Base-by-base conservation (phyloP, 2,113 vertebrate genomes). In the Triplophysa siluroides region DNA sequence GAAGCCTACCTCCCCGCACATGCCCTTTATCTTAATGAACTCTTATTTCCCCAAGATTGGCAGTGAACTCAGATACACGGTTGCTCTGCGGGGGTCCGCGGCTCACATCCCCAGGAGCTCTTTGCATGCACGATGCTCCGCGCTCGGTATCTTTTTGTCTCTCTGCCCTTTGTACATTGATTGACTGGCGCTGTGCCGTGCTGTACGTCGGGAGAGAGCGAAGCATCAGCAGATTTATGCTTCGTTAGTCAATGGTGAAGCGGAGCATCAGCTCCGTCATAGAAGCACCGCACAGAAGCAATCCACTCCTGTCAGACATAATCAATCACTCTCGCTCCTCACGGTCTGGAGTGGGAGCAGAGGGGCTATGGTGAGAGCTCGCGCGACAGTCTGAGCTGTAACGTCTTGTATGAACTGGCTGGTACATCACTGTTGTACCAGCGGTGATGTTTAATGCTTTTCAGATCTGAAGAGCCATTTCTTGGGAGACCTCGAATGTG, bases 371-470 rank as follows among this genome's bases (percentile, higher is more conserved):
- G 26, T 12, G 62, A 18, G 26, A 64, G 26, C n/a, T 52, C 41
- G 54, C 60, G 63, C 38, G 26, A 85, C 85, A 82, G 78, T 70
- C 83, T 84, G 86, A 74, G 65, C 85, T 82, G 86, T 38, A 70
- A 61, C 65, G 62, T 61, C 45, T 66, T 54, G 21, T 58, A 85
- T 88, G 80, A 81, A 81, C 62, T 79, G 85, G 86, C 83, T 89
- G 87, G 86, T 82, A 86, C 79, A 45, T 73, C 60, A 16, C 41
- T 76, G 73, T 60, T 63, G 73, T 76, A 76, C 52, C 63, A 67
- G 60, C 63, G 54, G 50, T 75, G 47, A 81, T 75, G 52, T 65
- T 67, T 41, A 78, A 41, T 56, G 68, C 81, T 65, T 56, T 63
- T 45, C 23, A 76, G 73, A 76, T 63, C 58, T 50, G 60, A 63